A percentile compares a stretch with the other conserved stretches of the same genome.
Conservation (phyloP, 2,888 invertebrate genomes). For the Eupithecia inturbata region DNA sequence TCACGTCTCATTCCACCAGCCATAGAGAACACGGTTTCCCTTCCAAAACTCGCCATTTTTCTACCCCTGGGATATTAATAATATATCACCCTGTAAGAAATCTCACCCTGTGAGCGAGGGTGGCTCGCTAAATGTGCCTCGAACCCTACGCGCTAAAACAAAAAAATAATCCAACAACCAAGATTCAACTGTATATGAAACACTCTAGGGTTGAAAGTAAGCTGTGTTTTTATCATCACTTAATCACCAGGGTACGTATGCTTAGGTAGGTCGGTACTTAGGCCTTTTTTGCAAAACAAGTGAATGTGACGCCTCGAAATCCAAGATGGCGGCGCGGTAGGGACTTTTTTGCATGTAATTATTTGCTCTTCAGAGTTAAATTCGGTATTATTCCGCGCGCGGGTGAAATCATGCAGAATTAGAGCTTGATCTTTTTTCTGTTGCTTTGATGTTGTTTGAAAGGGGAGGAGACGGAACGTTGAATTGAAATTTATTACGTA, state of each 20-base stretch:
- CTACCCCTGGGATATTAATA: slow-evolving; percentile 76
- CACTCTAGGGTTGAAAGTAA: slow-evolving; percentile 52
- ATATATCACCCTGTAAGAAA: slow-evolving; percentile 81
- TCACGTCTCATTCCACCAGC: slow-evolving; percentile 36
- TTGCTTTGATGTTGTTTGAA: slow-evolving; percentile 35
- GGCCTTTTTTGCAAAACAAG: slow-evolving; percentile 73
- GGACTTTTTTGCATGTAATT: slow-evolving; percentile 54
- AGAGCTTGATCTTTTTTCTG: slow-evolving; percentile 48
- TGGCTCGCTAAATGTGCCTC: slow-evolving; percentile 71
- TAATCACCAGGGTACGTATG: slow-evolving; percentile 78
- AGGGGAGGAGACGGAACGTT: slow-evolving; percentile 11
- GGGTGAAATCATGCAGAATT: slow-evolving; percentile 48
- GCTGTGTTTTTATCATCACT: slow-evolving; percentile 51
- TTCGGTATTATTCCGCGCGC: slow-evolving; percentile 37
- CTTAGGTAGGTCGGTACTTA: slow-evolving; percentile 75
- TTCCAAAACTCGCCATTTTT: slow-evolving; percentile 69
- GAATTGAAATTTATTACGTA: slow-evolving; percentile 21
- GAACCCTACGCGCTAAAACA: slow-evolving; percentile 67
- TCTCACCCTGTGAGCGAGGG: slow-evolving; percentile 68
- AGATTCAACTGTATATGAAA: slow-evolving; percentile 48
- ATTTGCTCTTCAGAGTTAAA: slow-evolving; percentile 51
- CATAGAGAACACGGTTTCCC: slow-evolving; percentile 67
- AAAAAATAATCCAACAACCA: slow-evolving; percentile 54
- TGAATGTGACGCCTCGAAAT: slow-evolving; percentile 76
- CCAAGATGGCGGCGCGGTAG: slow-evolving; percentile 72